Percentiles rank a stretch among this genome's conserved stretches.
phyloP scores from a whole-genome alignment of 2,113 vertebrate genomes.

The Hiodon alosoides region DNA sequence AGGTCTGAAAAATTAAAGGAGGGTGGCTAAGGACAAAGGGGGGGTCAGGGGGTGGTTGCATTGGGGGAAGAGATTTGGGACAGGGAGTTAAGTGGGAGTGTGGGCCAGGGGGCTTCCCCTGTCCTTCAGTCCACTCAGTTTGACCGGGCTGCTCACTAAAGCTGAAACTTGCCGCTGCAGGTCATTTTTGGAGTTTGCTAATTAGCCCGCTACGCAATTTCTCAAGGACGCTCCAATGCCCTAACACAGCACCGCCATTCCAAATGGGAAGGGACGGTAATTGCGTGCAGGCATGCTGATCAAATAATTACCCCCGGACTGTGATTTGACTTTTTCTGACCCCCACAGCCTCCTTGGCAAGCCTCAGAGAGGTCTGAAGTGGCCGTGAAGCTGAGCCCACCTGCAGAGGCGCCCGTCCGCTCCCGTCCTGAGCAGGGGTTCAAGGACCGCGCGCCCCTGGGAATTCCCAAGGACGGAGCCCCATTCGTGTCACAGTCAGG shows the following conservation, averaged over 20 bases:
- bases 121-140: slow-evolving; percentile 72
- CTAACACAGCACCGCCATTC: slow-evolving; percentile 89
- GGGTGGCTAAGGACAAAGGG: slow-evolving; percentile 33
- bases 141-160: slow-evolving; percentile 84
- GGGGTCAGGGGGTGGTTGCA: slow-evolving; percentile 52
- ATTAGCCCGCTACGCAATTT: slow-evolving; percentile 96
- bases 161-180: slow-evolving; percentile 81
- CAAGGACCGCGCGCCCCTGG: not conserved
- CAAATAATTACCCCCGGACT: slow-evolving; percentile 81
- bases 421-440: not conserved
- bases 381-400: slow-evolving; percentile 51
- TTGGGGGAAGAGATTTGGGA: slow-evolving; percentile 35
- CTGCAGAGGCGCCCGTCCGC: not conserved
- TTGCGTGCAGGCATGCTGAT: slow-evolving; percentile 85
- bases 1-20: slow-evolving; percentile 55
- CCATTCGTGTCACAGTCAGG: not conserved
- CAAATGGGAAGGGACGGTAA: slow-evolving; percentile 94
- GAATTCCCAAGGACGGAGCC: not conserved
- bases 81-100: slow-evolving; percentile 51
- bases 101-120: slow-evolving; percentile 62
- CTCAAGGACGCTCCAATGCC: slow-evolving; percentile 84
- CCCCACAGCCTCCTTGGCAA: slow-evolving; percentile 58
- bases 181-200: slow-evolving; percentile 88
- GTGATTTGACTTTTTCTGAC: slow-evolving; percentile 58
- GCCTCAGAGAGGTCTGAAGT: slow-evolving; percentile 60